phyloP scores from a whole-genome alignment of 1,140 invertebrate species.

The Littorina saxatilis region DNA sequence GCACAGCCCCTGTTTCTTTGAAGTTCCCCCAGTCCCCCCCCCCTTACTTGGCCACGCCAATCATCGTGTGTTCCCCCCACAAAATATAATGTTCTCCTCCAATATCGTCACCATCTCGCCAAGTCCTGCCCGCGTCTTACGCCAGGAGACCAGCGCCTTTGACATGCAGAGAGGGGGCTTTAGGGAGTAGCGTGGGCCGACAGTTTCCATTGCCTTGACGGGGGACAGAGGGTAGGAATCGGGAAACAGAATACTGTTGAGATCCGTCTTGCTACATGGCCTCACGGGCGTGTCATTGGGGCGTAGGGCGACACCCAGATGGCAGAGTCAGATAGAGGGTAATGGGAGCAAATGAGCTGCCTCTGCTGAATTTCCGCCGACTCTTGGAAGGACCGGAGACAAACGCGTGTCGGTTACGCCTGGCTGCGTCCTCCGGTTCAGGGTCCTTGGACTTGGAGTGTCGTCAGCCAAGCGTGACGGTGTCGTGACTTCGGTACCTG shows the following conservation, averaged over 20 bases:
- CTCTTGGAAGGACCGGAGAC: too few relatives aligned
- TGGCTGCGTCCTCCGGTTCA: too few relatives aligned
- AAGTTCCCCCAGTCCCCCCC: background rate
- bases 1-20: background rate
- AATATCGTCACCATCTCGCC: conserved; percentile 20
- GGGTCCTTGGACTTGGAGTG: too few relatives aligned
- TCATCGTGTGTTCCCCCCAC: background rate
- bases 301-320: background rate
- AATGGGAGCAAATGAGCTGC: conserved; percentile 25
- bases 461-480: too few relatives aligned
- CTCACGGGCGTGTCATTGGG: conserved; percentile 21
- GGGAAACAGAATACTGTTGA: conserved; percentile 25
- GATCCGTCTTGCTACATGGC: background rate
- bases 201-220: background rate
- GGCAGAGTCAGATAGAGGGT: conserved; percentile 20
- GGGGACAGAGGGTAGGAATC: background rate
- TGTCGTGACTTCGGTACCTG: too few relatives aligned
- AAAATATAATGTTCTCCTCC: background rate
- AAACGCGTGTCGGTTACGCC: too few relatives aligned
- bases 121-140: background rate
- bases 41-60: background rate
- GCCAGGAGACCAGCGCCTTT: background rate
- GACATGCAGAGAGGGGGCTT: background rate
- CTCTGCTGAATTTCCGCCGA: background rate
- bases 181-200: background rate